Conservation (phyloP, 2,888 invertebrate species). For the Crioceris asparagi region DNA sequence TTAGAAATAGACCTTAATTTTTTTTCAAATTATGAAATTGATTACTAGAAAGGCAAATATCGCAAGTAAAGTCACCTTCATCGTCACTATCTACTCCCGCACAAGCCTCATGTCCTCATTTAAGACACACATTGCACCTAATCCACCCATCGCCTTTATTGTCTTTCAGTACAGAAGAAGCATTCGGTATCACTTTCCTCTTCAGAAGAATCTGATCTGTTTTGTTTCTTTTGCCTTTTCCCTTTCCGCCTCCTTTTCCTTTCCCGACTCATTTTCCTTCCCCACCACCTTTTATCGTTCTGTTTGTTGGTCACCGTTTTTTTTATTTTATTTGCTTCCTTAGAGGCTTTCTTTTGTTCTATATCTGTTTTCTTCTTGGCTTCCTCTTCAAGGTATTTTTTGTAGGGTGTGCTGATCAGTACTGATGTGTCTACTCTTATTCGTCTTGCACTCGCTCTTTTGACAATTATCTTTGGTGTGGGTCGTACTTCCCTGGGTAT, state of each 20-base stretch:
- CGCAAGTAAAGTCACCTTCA: constrained; percentile 5
- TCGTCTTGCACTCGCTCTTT: background rate
- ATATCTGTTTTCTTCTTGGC: constrained; percentile 2
- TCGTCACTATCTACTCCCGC: constrained; percentile 9
- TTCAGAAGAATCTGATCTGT: constrained; percentile 5
- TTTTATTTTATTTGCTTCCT: constrained; percentile 1
- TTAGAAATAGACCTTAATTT: constrained; percentile 2
- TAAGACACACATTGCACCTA: constrained; percentile 3
- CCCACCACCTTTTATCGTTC: background rate
- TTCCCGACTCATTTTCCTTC: background rate
- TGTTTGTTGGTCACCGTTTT: background rate
- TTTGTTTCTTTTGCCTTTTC: background rate
- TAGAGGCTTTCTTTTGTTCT: background rate
- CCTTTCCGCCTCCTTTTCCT: constrained; percentile 1
- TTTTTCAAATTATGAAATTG: background rate
- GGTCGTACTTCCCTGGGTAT: background rate
- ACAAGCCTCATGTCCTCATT: constrained; percentile 7
- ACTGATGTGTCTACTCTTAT: constrained; percentile 1
- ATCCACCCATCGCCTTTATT: constrained; percentile 8
- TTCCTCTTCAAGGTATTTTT: constrained; percentile 2
- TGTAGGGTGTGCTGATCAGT: constrained; percentile 4
- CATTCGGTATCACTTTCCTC: constrained; percentile 6
- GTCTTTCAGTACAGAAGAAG: constrained; percentile 5
- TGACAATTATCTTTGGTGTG: background rate
- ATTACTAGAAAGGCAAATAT: constrained; percentile 1